Conservation (phyloP, 2,113 vertebrate genomes). For the Pardalotus punctatus region DNA sequence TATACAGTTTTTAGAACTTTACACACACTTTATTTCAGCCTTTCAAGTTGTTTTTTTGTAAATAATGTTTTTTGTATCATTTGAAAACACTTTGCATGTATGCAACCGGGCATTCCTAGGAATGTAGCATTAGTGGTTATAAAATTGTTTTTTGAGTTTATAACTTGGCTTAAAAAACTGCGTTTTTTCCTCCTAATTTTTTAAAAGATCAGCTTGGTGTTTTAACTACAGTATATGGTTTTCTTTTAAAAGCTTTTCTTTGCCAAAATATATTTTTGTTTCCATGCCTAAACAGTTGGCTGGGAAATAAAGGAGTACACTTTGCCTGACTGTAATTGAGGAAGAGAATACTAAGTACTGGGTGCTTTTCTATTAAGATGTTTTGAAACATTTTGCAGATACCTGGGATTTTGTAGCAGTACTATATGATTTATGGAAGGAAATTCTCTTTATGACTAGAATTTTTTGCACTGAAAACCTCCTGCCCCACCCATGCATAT, state of each 20-base stretch:
- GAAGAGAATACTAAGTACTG: background rate
- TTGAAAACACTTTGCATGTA: background rate
- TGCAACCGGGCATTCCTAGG: background rate
- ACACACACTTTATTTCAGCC: background rate
- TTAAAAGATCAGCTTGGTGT: slow-evolving; percentile 8
- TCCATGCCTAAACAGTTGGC: slow-evolving; percentile 36
- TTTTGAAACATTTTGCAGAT: background rate
- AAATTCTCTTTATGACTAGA: background rate
- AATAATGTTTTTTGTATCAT: background rate
- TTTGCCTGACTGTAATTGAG: background rate
- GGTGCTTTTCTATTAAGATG: background rate
- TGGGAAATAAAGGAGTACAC: background rate
- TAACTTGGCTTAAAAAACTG: slow-evolving; percentile 15
- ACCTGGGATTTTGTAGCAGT: background rate
- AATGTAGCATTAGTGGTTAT: background rate
- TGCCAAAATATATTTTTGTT: slow-evolving; percentile 45
- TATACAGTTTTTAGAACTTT: background rate
- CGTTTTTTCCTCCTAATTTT: background rate
- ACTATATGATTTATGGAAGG: background rate
- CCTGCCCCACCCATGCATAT: too few species aligned
- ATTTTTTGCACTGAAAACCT: background rate
- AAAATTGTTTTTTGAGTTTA: slow-evolving; percentile 30
- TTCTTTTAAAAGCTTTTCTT: slow-evolving; percentile 35
- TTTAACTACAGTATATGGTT: slow-evolving; percentile 30
- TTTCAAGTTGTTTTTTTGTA: background rate